These are phyloP conservation scores for Physocephala rufipes DNA, from an alignment of 2,888 invertebrate genomes.

Conservation along the genomic window DNA sequence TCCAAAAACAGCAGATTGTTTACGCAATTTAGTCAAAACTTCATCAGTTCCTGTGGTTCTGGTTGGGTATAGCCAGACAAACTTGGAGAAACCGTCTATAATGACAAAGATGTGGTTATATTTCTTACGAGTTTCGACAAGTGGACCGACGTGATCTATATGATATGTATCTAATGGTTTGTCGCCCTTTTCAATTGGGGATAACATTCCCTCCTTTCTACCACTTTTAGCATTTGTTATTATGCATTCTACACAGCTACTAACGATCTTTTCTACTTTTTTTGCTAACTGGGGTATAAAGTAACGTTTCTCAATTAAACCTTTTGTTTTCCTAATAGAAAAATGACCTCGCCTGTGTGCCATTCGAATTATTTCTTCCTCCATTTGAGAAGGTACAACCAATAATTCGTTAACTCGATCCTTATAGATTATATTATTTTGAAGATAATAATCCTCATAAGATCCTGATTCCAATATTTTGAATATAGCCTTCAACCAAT, in stretches of 20 bases:
- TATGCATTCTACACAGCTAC: conserved; percentile 41
- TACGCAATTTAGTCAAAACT: conserved; percentile 49
- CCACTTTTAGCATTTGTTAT: conserved; percentile 48
- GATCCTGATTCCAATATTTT: neutral
- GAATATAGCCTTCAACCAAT: conserved; percentile 1
- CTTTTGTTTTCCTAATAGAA: conserved; percentile 48
- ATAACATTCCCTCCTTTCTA: conserved; percentile 55
- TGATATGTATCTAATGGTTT: conserved; percentile 54
- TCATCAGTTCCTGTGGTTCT: conserved; percentile 51
- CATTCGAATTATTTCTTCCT: conserved; percentile 9
- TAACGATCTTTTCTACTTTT: conserved; percentile 33
- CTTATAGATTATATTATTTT: conserved; percentile 10
- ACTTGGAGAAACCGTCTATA: conserved; percentile 56
- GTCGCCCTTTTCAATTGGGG: conserved; percentile 53
- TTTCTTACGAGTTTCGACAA: conserved; percentile 50
- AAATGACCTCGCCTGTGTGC: conserved; percentile 57
- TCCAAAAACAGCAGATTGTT: conserved; percentile 35
- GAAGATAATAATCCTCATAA: conserved; percentile 13
- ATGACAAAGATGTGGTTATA: conserved; percentile 57
- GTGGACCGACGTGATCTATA: conserved; percentile 57
- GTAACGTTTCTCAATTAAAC: conserved; percentile 50
- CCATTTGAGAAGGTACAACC: conserved; percentile 8
- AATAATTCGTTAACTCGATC: conserved; percentile 8
- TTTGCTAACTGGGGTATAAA: conserved; percentile 44
- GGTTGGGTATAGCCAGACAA: conserved; percentile 56